Evolutionary conservation across 2,113 vertebrate species (phyloP).

Genomic region (Pleuronectes platessa): DNA sequence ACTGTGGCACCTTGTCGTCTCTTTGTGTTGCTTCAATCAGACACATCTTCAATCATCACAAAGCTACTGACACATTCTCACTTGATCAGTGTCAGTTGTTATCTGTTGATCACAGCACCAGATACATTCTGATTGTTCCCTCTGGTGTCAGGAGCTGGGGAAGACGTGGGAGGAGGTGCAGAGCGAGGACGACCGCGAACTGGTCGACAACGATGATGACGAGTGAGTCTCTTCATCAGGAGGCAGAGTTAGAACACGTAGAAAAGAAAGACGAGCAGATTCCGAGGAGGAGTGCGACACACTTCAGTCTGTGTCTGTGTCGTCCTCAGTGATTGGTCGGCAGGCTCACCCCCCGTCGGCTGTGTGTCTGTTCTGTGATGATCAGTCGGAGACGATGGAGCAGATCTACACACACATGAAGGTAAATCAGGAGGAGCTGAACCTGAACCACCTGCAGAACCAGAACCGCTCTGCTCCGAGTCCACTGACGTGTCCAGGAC

Average conservation of each 20-base stretch:
- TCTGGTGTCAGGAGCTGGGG: slow-evolving; percentile 88
- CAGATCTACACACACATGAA: slow-evolving; percentile 89
- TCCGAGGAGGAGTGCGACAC: background rate
- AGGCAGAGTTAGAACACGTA: background rate
- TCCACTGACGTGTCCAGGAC: no score
- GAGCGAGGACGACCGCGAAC: slow-evolving; percentile 91
- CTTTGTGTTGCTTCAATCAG: no score
- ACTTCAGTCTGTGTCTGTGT: background rate
- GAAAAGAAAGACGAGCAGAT: background rate
- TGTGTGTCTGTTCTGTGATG: slow-evolving; percentile 95
- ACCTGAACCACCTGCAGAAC: no score
- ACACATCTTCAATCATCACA: no score
- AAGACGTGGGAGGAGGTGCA: slow-evolving; percentile 96
- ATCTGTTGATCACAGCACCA: no score
- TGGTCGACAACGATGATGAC: slow-evolving; percentile 85
- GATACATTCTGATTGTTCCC: background rate
- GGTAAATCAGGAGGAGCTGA: slow-evolving; percentile 45
- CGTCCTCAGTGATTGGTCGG: slow-evolving; percentile 91
- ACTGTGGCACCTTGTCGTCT: no score
- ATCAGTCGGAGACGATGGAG: slow-evolving; percentile 89
- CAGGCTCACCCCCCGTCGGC: slow-evolving; percentile 87
- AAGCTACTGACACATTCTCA: no score
- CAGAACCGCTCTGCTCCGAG: no score
- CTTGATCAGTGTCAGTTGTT: no score
- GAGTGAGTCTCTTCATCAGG: slow-evolving; percentile 83